Base-by-base conservation (phyloP, 2,113 vertebrate species). In the Eidolon helvum region DNA sequence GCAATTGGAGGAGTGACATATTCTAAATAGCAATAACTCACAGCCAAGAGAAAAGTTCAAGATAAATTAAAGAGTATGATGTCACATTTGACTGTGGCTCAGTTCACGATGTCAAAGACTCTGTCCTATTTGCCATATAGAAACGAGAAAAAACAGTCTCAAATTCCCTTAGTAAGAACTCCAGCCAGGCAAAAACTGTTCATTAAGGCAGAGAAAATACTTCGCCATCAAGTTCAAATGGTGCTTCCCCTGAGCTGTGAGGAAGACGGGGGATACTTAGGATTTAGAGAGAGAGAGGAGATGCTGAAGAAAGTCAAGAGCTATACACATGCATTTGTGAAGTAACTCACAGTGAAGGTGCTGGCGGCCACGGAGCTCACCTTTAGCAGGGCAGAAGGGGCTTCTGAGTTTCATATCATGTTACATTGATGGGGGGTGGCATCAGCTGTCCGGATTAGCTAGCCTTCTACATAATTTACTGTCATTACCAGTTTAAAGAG, bases 11-110 rank as follows among this genome's bases (percentile, higher is more conserved):
- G 40, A 57, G 15, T 68, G 82, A 84, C 45, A 50, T 40, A 88
- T 78, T 94, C n/a, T 71, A 87, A 95, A 78, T 40, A 79, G 65
- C 66, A 82, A 40, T 74, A 92, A 79, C 61, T 92, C 48, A 74
- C 22, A 72, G 55, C 53, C 77, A 94, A 45, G 57, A 72, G 50
- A 66, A 92, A 96, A 82, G 33, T 48, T 71, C 59, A 94, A 40
- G 80, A 35, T 50, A 85, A 92, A 61, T 35, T 15, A 57, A 65
- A 35, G 61, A 78, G 53, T 12, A 40, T 66, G 50, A 95, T 40
- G 11, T 90, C 78, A 71, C 35, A 69, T 71, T 9, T 89, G 63
- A 92, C 57, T 35, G 57, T 59, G 65, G 85, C 66, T 92, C 48
- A 82, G 45, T 22, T 90, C 8, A 15, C 1, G n/a, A 80, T 50